A percentile compares a stretch with the other conserved stretches of the same genome.
Conservation (phyloP, 2,113 vertebrate genomes). For the Antidorcas marsupialis region DNA sequence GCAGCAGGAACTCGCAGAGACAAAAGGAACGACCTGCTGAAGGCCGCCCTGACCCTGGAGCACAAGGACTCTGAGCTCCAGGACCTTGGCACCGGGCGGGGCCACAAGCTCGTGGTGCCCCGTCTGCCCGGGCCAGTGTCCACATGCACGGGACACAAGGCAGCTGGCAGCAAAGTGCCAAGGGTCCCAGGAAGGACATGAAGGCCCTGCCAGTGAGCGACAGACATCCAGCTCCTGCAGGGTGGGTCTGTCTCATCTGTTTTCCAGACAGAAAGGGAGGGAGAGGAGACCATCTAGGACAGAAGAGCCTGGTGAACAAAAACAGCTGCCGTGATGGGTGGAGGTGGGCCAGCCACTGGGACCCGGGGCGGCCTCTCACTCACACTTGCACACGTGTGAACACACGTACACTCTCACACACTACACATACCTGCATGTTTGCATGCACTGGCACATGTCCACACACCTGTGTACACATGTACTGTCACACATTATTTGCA, state of each 20-base stretch:
- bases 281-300: neutral
- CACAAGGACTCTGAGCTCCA: neutral
- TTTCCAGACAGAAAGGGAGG: conserved; percentile 36
- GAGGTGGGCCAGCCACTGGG: neutral
- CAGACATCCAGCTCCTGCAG: neutral
- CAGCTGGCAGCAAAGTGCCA: neutral
- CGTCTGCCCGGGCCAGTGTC: conserved; percentile 77
- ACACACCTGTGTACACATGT: neutral
- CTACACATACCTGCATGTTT: neutral
- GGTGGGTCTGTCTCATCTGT: neutral
- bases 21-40: conserved; percentile 45
- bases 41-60: neutral
- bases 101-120: neutral
- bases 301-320: conserved; percentile 48
- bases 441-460: no score
- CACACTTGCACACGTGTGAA: neutral
- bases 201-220: neutral
- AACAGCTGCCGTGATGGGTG: conserved; percentile 48
- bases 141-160: neutral
- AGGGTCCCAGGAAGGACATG: neutral
- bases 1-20: conserved; percentile 46
- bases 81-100: neutral
- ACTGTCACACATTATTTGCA: neutral
- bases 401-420: neutral
- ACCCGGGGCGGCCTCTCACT: fast-evolving